Evolutionary conservation across 2,797 vertebrate species (phyloP).

Genomic region (Cichlasoma orientale): DNA sequence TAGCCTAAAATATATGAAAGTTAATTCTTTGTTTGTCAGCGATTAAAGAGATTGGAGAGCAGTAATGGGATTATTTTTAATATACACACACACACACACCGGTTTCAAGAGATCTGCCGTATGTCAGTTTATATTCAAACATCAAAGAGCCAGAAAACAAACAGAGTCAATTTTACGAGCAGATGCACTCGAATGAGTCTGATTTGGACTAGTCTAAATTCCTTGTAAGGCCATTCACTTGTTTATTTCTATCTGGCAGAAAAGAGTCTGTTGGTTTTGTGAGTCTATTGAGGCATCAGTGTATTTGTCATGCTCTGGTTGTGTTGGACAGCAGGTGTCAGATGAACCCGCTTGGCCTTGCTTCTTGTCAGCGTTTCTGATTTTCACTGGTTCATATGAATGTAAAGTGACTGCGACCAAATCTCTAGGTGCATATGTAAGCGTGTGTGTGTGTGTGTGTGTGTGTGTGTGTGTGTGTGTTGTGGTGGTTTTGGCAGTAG

Average conservation of each 20-base stretch:
- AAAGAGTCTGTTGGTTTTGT: neutral
- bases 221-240: conserved; percentile 27
- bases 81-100: neutral
- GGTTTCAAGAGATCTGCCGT: neutral
- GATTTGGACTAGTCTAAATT: conserved; percentile 24
- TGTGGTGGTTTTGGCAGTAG: conserved; percentile 1
- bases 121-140: conserved; percentile 16
- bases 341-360: conserved; percentile 32
- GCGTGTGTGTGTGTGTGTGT: neutral
- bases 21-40: neutral
- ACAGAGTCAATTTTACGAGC: conserved; percentile 18
- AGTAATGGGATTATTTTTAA: neutral
- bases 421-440: conserved; percentile 8
- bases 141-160: conserved; percentile 18
- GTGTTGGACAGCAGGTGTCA: conserved; percentile 62
- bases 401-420: conserved; percentile 47
- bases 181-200: conserved; percentile 46
- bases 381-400: conserved; percentile 39
- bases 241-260: conserved; percentile 45
- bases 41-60: neutral
- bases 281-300: conserved; percentile 56
- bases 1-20: neutral
- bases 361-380: conserved; percentile 43
- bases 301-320: conserved; percentile 63
- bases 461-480: neutral